Evolutionary conservation across 2,888 invertebrate species (phyloP), one percentile per base, ranked within the genome.

Genomic region (Andricus quercusramuli): DNA sequence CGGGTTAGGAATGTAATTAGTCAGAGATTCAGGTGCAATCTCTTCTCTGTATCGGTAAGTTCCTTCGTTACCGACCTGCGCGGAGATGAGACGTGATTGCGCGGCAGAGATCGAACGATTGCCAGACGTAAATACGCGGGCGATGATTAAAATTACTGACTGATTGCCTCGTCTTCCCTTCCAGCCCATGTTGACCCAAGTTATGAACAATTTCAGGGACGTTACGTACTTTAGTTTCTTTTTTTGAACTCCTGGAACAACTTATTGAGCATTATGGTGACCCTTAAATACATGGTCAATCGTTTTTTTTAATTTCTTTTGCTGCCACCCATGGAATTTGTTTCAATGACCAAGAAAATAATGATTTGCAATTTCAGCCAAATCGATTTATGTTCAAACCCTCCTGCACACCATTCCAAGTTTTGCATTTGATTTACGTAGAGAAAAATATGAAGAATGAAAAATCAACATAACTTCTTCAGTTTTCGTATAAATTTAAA

Each of bases 1-100:
- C 84, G 86, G 86, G 89, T 90, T 88, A 88, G 90, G 90, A 91
- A 91, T 90, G 90, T 90, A 91, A 91, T 91, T 91, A 91, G 91
- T 91, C 91, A 90, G 88, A 79, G 89, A 85, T 87, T 86, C 83
- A 85, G 83, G 83, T 82, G 82, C 86, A 89, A 91, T 91, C 91
- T 90, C 83, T 82, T 80, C 80, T 82, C 79, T 84, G 83, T 86
- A 90, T 90, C 89, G 86, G 83, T 82, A 85, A 85, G 84, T 82
- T 82, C 84, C 86, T 86, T 88, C 87, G 86, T 87, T 88, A 78
- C 81, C 59, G 44, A 74, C 68, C 59, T 15, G n/a, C 56, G 56
- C n/a, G 77, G 70, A 17, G 70, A 68, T 68, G 62, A 77, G 32
- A 66, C 59, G 66, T 81, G 87, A 89, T 89, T 87, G 86, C 85